phyloP scores from a whole-genome alignment of 2,113 vertebrate species.

The Saccopteryx leptura region DNA sequence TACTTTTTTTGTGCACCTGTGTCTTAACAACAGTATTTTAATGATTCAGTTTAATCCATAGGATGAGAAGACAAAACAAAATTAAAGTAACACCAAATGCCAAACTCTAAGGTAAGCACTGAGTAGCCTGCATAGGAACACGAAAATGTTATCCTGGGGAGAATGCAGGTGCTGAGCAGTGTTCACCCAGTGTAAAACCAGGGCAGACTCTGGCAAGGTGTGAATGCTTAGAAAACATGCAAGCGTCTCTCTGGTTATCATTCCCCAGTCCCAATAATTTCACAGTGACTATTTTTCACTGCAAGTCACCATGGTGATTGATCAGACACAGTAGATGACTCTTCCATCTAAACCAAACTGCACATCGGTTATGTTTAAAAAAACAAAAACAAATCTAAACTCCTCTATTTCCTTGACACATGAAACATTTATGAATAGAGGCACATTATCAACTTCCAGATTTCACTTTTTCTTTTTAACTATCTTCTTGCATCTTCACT shows the following conservation, averaged over 20 bases:
- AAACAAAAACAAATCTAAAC: neutral
- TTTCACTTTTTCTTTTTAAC: neutral
- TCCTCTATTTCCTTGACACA: slow-evolving; percentile 18
- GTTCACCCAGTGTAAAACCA: neutral
- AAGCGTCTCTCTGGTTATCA: neutral
- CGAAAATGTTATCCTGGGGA: neutral
- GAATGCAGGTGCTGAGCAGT: neutral
- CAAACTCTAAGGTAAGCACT: neutral
- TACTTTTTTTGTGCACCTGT: slow-evolving; percentile 10
- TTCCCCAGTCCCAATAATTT: slow-evolving; percentile 6
- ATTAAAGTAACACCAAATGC: slow-evolving; percentile 47
- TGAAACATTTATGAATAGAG: slow-evolving; percentile 18
- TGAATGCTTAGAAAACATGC: neutral
- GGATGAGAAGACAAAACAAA: slow-evolving; percentile 67
- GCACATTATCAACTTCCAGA: neutral
- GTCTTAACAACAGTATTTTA: slow-evolving; percentile 61
- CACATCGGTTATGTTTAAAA: neutral
- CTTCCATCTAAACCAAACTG: neutral
- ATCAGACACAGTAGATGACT: neutral
- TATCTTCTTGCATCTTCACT: slow-evolving; percentile 16
- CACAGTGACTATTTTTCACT: slow-evolving; percentile 24
- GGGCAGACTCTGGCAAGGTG: neutral
- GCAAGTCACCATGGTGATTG: neutral
- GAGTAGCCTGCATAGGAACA: neutral
- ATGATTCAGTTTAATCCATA: slow-evolving; percentile 1